Base-by-base conservation (phyloP, 1,140 invertebrate genomes). In the Drosophila novamexicana region DNA sequence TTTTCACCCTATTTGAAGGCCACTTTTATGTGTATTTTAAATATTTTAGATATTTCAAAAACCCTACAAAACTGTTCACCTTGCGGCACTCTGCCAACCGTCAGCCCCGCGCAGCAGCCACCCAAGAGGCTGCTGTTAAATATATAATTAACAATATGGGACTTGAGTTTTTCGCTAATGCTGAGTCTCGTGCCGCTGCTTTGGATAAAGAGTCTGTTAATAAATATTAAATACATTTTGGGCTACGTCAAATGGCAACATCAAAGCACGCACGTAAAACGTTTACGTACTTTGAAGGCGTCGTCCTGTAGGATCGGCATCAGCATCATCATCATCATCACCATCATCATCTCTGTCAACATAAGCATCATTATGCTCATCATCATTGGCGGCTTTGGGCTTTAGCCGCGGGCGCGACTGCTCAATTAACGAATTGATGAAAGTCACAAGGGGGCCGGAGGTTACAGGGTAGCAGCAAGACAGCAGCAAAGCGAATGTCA, bases 361-460 rank as follows among this genome's bases (percentile, higher is more conserved):
- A 45, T 29, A 22, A 22, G 22, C 36, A 65, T 32, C 52, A 53
- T 10, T 18, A 9, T 53, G 18, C 40, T 42, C n/a, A 65, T 53
- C 36, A 1, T 32, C 16, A 37, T n/a, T 22, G 56, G 45, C 16
- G 56, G 56, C 56, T 69, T 62, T 62, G 44, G 66, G 57, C 40
- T 62, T 69, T 37, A 14, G 81, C 73, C 72, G 81, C 67, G 68
- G 81, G 77, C 81, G 58, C 65, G 66, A 86, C 71, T 86, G 79
- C 83, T 86, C 83, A 86, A 86, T 86, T 86, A 88, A 86, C 79
- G 59, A 82, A 86, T 88, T 86, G 79, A 72, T 63, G 81, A 53
- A 69, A 32, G 40, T 36, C 36, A 22, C n/a, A 7, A 10, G 32
- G 18, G n/a, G n/a, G 7, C 44, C 2, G 14, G 16, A 8, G 4